These are phyloP conservation scores for Sarcophaga bullata DNA, from an alignment of 1,140 invertebrate genomes.

Conservation along the genomic window DNA sequence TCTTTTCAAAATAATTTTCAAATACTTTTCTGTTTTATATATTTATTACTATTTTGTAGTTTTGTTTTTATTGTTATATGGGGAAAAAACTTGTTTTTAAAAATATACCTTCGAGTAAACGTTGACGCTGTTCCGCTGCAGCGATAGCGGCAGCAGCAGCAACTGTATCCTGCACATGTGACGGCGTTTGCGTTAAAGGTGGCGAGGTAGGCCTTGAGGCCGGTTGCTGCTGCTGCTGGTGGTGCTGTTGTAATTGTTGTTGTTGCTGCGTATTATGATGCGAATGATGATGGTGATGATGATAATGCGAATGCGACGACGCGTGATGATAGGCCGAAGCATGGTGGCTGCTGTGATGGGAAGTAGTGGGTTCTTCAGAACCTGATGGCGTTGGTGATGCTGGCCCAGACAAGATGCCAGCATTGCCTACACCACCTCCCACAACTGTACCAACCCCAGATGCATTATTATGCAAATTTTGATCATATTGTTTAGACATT, in stretches of 20 bases:
- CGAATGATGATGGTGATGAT: slow-evolving; percentile 52
- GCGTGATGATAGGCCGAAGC: slow-evolving; percentile 52
- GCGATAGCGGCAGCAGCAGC: slow-evolving; percentile 58
- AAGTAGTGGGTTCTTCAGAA: slow-evolving; percentile 50
- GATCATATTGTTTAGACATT: slow-evolving; percentile 63
- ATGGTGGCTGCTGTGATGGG: slow-evolving; percentile 29
- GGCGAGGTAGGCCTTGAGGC: slow-evolving; percentile 22
- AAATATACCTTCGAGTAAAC: slow-evolving; percentile 64
- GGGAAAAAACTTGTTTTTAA: slow-evolving; percentile 35
- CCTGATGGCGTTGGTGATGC: slow-evolving; percentile 60
- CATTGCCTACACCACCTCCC: slow-evolving; percentile 39
- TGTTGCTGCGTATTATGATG: slow-evolving; percentile 50
- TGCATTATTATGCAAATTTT: slow-evolving; percentile 52
- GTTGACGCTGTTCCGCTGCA: slow-evolving; percentile 61
- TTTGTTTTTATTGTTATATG: slow-evolving; percentile 4
- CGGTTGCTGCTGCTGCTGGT: slow-evolving; percentile 47
- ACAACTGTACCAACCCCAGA: slow-evolving; percentile 45
- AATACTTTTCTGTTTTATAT: neutral
- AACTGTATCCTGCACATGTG: slow-evolving; percentile 43
- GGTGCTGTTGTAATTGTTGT: slow-evolving; percentile 48
- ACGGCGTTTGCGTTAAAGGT: neutral
- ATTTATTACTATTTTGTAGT: neutral
- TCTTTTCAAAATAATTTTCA: slow-evolving; percentile 6
- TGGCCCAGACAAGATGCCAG: slow-evolving; percentile 54
- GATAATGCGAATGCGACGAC: slow-evolving; percentile 50